phyloP scores from a whole-genome alignment of 2,888 invertebrate species.

The Tethea ocularis region DNA sequence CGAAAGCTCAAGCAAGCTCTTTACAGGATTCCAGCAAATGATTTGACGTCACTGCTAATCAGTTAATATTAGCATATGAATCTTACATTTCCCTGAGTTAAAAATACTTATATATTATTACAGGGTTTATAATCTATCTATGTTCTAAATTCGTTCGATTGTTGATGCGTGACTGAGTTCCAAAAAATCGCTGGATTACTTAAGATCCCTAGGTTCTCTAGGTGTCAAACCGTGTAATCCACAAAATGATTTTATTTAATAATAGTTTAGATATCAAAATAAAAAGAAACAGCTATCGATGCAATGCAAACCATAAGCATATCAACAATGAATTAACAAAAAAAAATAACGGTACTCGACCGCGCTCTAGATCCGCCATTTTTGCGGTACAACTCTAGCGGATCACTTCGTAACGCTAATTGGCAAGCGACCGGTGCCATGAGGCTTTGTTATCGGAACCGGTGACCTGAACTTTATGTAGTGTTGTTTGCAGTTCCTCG shows the following conservation, averaged over 20 bases:
- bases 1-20: too few species aligned
- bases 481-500: slow-evolving; percentile 29
- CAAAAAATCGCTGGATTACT: too few species aligned
- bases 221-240: too few species aligned
- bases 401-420: slow-evolving; percentile 29
- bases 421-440: slow-evolving; percentile 34
- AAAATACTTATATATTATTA: too few species aligned
- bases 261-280: background rate
- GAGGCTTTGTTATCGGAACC: slow-evolving; percentile 34
- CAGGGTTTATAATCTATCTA: too few species aligned
- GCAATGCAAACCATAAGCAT: background rate
- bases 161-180: too few species aligned
- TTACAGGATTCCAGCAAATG: too few species aligned
- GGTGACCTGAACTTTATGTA: slow-evolving; percentile 43
- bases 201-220: too few species aligned
- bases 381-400: background rate
- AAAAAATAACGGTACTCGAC: slow-evolving; percentile 1
- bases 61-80: too few species aligned
- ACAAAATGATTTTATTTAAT: background rate
- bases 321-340: background rate
- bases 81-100: too few species aligned
- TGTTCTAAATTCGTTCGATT: too few species aligned
- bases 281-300: background rate
- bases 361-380: slow-evolving; percentile 1
- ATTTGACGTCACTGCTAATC: too few species aligned